Base-by-base conservation (phyloP, 2,888 invertebrate species). In the Graphium colonna region DNA sequence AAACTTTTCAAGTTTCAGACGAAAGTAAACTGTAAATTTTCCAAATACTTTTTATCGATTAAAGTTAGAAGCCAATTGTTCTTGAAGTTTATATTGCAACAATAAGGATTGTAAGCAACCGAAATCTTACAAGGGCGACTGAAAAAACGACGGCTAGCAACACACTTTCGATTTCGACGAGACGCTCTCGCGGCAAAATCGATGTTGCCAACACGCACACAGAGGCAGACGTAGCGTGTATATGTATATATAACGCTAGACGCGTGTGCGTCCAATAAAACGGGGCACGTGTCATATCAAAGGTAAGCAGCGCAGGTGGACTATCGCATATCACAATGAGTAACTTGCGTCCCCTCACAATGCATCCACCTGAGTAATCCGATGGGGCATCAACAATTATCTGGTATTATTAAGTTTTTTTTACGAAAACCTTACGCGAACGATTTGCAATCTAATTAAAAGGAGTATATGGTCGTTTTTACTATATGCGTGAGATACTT, bases 331-430 rank as follows among this genome's bases (percentile, higher is more conserved):
- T 63, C 59, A 75, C 69, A 72, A 72, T 64, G 58, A 61, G 62
- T 62, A 63, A 63, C 53, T 64, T 61, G 60, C 67, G 61, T 62
- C 65, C 73, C 68, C 70, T 57, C 55, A 61, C 62, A 58, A 65
- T 68, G 64, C 71, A 62, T 64, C 81, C 88, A 88, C 86, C 86
- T 88, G 79, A 77, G 81, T 86, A 83, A 89, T 85, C 82, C 77
- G 62, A 61, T 63, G 75, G 81, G 82, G 81, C 74, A 77, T 63
- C 63, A 59, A 69, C 82, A 83, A 81, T 81, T 80, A 80, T 83
- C 73, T 69, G 58, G 60, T 62, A 70, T 78, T 76, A 80, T 79
- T 75, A 76, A 44, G 45, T 61, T 65, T 67, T 67, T 60, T 62
- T 60, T 56, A 44, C 55, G 60, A 55, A 51, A 9, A 45, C 55